Evolutionary conservation across 1,140 invertebrate species (phyloP).

Genomic region (Tetragonula clypearis): DNA sequence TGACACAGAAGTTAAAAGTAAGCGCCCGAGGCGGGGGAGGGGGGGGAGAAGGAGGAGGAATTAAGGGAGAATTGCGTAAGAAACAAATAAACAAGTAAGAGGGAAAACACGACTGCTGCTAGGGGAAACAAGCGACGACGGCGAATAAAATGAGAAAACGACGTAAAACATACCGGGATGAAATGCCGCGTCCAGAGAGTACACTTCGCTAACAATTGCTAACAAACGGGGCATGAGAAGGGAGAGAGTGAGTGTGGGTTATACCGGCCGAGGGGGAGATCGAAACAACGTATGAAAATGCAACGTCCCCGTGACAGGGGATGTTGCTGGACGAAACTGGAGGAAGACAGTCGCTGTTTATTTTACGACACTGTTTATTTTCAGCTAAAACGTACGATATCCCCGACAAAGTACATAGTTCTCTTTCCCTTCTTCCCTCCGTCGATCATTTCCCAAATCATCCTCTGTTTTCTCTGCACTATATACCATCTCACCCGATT

Average conservation of each 20-base stretch:
- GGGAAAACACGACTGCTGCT: background rate
- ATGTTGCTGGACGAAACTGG: background rate
- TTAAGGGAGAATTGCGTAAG: no score
- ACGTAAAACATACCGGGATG: no score
- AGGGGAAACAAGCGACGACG: background rate
- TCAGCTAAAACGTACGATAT: constrained; percentile 60
- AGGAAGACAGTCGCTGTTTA: constrained; percentile 47
- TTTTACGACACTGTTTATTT: constrained; percentile 48
- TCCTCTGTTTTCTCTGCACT: background rate
- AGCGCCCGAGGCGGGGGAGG: no score
- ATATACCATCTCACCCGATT: background rate
- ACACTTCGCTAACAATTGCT: constrained; percentile 33
- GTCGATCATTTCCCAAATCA: background rate
- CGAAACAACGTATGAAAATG: constrained; percentile 48
- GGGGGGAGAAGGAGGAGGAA: no score
- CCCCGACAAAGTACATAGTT: constrained; percentile 45
- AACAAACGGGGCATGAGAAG: background rate
- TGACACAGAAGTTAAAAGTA: background rate
- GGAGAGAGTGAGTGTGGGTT: background rate
- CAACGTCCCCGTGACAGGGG: background rate
- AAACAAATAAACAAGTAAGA: background rate
- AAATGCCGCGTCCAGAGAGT: constrained; percentile 11
- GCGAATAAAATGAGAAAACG: background rate
- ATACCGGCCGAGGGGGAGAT: background rate
- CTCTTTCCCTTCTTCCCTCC: background rate